These are phyloP conservation scores for Heliconius ethilla DNA, from an alignment of 2,888 invertebrate genomes.

Conservation along the genomic window DNA sequence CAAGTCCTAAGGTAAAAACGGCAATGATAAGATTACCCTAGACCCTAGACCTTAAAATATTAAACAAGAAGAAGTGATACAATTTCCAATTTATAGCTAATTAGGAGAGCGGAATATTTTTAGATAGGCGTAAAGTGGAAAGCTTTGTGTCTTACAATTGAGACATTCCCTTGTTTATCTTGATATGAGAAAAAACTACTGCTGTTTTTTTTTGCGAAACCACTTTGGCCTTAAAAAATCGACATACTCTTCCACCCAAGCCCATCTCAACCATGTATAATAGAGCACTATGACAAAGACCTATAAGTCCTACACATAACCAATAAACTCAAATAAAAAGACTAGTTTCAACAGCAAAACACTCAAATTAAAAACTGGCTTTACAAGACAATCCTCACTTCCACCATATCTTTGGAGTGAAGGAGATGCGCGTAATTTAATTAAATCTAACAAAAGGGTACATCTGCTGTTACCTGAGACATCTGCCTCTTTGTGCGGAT, in stretches of 20 bases:
- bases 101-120: background rate
- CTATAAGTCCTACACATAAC: background rate
- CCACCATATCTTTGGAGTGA: conserved; percentile 13
- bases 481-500: conserved; percentile 66
- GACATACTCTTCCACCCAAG: too few relatives aligned
- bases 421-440: conserved; percentile 62
- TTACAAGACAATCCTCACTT: conserved; percentile 1
- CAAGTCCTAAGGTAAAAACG: too few relatives aligned
- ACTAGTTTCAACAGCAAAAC: background rate
- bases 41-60: too few relatives aligned
- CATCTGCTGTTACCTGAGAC: conserved; percentile 78
- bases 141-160: background rate
- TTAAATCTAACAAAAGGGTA: conserved; percentile 65
- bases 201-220: too few relatives aligned
- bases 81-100: background rate
- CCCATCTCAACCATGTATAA: background rate
- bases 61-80: background rate
- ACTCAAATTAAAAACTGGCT: conserved; percentile 19
- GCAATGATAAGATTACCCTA: too few relatives aligned
- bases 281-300: background rate
- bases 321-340: background rate
- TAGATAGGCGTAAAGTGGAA: background rate
- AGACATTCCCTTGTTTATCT: background rate
- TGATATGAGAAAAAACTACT: background rate
- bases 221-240: too few relatives aligned